A percentile compares a stretch with the other conserved stretches of the same genome.
These are phyloP conservation scores for Ectemnius continuus DNA, from an alignment of 2,888 invertebrate species.

Conservation along the genomic window DNA sequence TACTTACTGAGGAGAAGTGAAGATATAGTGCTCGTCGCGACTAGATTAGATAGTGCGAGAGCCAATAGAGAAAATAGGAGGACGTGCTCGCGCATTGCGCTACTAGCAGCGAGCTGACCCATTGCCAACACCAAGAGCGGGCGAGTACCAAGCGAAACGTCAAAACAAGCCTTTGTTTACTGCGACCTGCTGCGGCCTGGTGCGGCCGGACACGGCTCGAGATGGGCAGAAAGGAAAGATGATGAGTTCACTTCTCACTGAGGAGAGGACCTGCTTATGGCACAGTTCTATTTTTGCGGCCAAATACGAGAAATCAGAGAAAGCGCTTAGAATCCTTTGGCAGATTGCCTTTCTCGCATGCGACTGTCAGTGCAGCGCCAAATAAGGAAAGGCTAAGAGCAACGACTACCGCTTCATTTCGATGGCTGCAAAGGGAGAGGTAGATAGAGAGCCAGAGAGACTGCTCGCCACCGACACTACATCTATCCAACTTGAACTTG, in stretches of 20 bases:
- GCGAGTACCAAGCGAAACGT: slow-evolving; percentile 34
- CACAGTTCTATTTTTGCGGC: too few relatives aligned
- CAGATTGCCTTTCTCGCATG: slow-evolving; percentile 53
- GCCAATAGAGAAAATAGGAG: not conserved
- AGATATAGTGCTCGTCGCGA: too few relatives aligned
- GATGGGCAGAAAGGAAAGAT: too few relatives aligned
- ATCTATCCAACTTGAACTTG: too few relatives aligned
- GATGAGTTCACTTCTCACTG: slow-evolving; percentile 12
- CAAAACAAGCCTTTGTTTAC: slow-evolving; percentile 46
- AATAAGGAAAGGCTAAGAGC: slow-evolving; percentile 64
- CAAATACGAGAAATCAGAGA: too few relatives aligned
- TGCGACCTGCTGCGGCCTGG: too few relatives aligned
- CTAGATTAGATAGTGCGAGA: slow-evolving; percentile 23
- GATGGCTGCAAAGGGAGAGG: too few relatives aligned
- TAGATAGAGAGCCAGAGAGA: too few relatives aligned
- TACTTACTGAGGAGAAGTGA: too few relatives aligned
- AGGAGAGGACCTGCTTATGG: not conserved
- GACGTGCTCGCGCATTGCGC: slow-evolving; percentile 12
- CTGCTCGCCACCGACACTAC: too few relatives aligned
- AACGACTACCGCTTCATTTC: not conserved
- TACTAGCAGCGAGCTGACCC: not conserved
- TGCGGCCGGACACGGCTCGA: not conserved
- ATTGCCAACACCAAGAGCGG: not conserved
- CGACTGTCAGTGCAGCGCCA: slow-evolving; percentile 63
- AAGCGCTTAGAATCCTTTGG: slow-evolving; percentile 29